Percentiles rank a stretch among this genome's conserved stretches.
phyloP scores from a whole-genome alignment of 2,113 vertebrate genomes.

The Vombatus ursinus region DNA sequence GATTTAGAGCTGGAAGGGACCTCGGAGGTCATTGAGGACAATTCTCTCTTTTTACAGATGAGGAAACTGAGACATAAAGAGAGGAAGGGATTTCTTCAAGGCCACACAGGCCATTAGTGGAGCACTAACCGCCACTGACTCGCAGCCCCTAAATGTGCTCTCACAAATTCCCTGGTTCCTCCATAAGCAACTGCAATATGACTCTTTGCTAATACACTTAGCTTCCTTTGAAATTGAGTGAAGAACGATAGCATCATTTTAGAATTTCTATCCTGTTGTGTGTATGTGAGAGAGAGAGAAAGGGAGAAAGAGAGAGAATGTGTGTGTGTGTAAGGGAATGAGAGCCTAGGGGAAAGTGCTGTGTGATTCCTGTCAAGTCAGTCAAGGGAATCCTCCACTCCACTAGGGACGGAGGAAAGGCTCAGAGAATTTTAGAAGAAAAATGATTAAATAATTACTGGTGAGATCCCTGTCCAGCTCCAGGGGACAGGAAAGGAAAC shows the following conservation, averaged over 20 bases:
- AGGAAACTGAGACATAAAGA: neutral
- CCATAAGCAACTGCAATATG: neutral
- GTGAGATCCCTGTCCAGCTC: constrained; percentile 6
- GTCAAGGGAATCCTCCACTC: neutral
- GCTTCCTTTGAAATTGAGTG: constrained; percentile 11
- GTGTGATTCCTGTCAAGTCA: neutral
- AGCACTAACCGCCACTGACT: neutral
- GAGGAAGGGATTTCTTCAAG: neutral
- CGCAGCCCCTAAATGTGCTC: neutral
- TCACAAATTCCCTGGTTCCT: neutral
- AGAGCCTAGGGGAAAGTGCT: neutral
- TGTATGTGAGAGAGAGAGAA: neutral
- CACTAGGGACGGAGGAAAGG: neutral
- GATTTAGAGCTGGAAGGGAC: neutral
- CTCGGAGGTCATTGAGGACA: neutral
- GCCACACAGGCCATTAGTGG: neutral
- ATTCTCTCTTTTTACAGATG: neutral
- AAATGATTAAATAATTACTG: constrained; percentile 11
- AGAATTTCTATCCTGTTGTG: neutral
- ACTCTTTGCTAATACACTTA: constrained; percentile 11
- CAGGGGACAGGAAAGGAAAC: neutral
- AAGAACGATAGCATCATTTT: constrained; percentile 33
- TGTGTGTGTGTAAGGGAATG: neutral
- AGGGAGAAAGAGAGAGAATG: too few relatives aligned
- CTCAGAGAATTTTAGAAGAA: neutral